Evolutionary conservation across 2,113 vertebrate genomes (phyloP), one percentile per base, ranked within the genome.

Genomic region (Peromyscus californicus): DNA sequence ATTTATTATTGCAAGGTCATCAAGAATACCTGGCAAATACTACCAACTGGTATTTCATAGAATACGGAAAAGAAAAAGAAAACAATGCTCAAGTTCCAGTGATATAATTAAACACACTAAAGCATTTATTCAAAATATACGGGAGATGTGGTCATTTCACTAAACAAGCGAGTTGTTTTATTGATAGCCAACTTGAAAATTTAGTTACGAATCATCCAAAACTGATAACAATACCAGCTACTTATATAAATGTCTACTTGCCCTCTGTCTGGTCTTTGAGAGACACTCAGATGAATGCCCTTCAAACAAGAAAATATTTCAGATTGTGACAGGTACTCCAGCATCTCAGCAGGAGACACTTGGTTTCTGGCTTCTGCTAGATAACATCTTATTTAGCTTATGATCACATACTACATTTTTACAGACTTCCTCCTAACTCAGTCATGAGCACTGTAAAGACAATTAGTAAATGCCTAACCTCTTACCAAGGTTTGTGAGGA

Each of bases 281-380:
- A 96, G 67, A 65, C 39, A 26, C 11, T 88, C n/a, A 75, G 22
- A 95, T 51, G 15, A 93, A 95, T 83, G 39, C 15, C 69, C 93
- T 93, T 97, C 87, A 92, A 95, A 83, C 42, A 17, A 95, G 72
- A 57, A 96, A 90, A 84, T 29, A 26, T 69, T 90, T 91, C 69
- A 86, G 76, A 76, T 79, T 80, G 26, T 90, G 63, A 93, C 51
- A 91, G 59, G 65, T 36, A 85, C 65, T 83, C 54, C 76, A 48
- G 39, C 63, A 90, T 92, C 85, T 92, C 54, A 86, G 84, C 76
- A 89, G 59, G 61, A 97, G 89, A 96, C 65, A 31, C 63, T 90
- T 85, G 70, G n/a, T 85, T 95, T 89, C 91, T 96, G 79, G 79
- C 48, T 96, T 95, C 72, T 84, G 54, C 74, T 85, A 96, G 61